A percentile compares a stretch with the other conserved stretches of the same genome.
Conservation (phyloP, 2,113 vertebrate genomes). For the Myotis davidii region DNA sequence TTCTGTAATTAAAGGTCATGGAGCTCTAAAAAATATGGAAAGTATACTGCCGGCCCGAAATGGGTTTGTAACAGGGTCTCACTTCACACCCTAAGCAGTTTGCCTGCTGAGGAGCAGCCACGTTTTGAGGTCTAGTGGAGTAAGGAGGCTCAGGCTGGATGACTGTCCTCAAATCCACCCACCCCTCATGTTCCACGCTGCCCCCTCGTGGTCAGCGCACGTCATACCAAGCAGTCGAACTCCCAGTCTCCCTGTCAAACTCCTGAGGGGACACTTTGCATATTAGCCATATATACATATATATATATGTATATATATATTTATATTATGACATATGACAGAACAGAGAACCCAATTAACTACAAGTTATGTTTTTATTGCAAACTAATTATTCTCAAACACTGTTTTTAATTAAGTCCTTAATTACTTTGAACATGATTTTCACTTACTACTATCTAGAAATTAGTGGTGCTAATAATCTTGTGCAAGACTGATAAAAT, state of each 20-base stretch:
- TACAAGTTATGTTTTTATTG: slow-evolving; percentile 29
- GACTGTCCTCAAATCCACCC: not conserved
- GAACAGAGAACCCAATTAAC: slow-evolving; percentile 25
- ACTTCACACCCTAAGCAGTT: not conserved
- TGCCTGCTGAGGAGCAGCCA: not conserved
- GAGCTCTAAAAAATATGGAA: not conserved
- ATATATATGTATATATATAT: slow-evolving; percentile 6
- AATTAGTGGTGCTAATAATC: slow-evolving; percentile 45
- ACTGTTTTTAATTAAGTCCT: slow-evolving; percentile 55
- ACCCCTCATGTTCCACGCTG: not conserved
- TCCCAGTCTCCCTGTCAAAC: no score
- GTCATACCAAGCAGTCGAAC: no score
- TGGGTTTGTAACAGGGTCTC: not conserved
- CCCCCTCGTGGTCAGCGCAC: no score
- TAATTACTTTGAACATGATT: slow-evolving; percentile 61
- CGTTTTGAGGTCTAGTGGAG: not conserved
- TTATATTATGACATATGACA: slow-evolving; percentile 8
- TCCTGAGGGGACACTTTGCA: no score
- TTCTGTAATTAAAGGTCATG: not conserved
- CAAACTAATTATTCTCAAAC: slow-evolving; percentile 56
- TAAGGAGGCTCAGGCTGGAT: not conserved
- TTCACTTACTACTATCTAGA: slow-evolving; percentile 49
- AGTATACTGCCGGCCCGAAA: not conserved
- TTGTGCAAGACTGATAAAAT: not conserved
- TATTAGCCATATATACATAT: not conserved